A percentile compares a stretch with the other conserved stretches of the same genome.
phyloP scores from a whole-genome alignment of 2,888 invertebrate species.

The Conchocele bisecta region DNA sequence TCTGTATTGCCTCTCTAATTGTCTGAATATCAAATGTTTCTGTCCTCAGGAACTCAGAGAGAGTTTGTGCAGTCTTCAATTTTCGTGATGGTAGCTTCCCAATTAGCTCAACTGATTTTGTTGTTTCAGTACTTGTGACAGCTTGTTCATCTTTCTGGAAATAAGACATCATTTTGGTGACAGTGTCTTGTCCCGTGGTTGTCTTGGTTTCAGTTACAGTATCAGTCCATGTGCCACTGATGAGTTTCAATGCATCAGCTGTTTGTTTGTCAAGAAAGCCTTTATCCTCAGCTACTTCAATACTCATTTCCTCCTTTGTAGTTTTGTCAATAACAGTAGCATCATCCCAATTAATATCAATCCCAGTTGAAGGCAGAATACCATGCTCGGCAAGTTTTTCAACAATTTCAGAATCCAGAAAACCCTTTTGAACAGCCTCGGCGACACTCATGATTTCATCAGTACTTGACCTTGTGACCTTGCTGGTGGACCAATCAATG shows the following conservation, averaged over 20 bases:
- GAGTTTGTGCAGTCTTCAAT: not conserved
- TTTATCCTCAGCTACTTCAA: conserved; percentile 88
- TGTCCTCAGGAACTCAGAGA: conserved; percentile 23
- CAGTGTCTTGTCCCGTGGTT: not conserved
- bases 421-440: conserved; percentile 87
- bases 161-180: conserved; percentile 10
- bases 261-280: conserved; percentile 71
- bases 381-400: conserved; percentile 84
- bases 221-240: conserved; percentile 47
- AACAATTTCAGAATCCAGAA: conserved; percentile 87
- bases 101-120: conserved; percentile 15
- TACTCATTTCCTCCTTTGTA: conserved; percentile 90
- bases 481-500: conserved; percentile 74
- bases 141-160: conserved; percentile 32
- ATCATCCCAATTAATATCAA: conserved; percentile 88
- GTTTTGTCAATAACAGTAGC: conserved; percentile 84
- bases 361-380: conserved; percentile 61
- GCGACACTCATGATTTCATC: conserved; percentile 91
- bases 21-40: conserved; percentile 47
- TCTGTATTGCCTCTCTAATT: conserved; percentile 84
- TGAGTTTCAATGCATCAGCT: conserved; percentile 64
- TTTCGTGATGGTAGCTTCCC: not conserved
- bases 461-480: conserved; percentile 85
- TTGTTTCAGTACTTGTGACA: conserved; percentile 23
- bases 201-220: conserved; percentile 14